Percentiles rank a stretch among this genome's conserved stretches.
Conservation (phyloP, 2,888 invertebrate genomes). For the Camponotus fellah region DNA sequence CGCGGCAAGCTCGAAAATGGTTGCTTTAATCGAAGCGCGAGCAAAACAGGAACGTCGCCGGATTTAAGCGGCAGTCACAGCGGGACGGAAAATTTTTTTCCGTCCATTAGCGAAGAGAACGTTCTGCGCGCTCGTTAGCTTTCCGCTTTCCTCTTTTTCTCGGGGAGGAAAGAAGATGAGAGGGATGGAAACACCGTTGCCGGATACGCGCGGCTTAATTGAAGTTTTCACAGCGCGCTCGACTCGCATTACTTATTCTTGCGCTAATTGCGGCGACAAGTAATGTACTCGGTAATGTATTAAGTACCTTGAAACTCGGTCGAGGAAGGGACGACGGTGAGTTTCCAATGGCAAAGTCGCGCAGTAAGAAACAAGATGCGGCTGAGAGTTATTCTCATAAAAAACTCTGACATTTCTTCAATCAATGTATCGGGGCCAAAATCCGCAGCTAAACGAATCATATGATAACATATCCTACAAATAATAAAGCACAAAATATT, state of each 20-base stretch:
- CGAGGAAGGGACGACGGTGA: slow-evolving; percentile 49
- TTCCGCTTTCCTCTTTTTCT: slow-evolving; percentile 17
- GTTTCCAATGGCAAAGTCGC: slow-evolving; percentile 46
- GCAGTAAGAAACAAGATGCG: slow-evolving; percentile 55
- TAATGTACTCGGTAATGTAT: slow-evolving; percentile 76
- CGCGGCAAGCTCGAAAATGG: slow-evolving; percentile 20
- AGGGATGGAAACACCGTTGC: slow-evolving; percentile 39
- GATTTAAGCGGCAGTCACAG: slow-evolving; percentile 34
- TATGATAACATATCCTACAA: background rate
- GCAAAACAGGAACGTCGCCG: slow-evolving; percentile 41
- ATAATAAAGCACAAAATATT: background rate
- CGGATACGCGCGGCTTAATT: slow-evolving; percentile 69
- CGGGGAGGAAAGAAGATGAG: slow-evolving; percentile 32
- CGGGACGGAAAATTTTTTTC: slow-evolving; percentile 42
- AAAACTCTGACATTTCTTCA: slow-evolving; percentile 56
- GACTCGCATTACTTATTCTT: slow-evolving; percentile 71
- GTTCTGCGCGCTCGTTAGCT: slow-evolving; percentile 47
- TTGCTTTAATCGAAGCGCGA: slow-evolving; percentile 41
- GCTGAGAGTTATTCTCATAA: slow-evolving; percentile 49
- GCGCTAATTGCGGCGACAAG: slow-evolving; percentile 76
- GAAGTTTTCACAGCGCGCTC: slow-evolving; percentile 69
- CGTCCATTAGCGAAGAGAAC: slow-evolving; percentile 44
- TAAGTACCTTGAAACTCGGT: slow-evolving; percentile 73
- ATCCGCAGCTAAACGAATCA: slow-evolving; percentile 8
- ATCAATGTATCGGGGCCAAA: background rate